phyloP scores from a whole-genome alignment of 2,113 vertebrate species.

The Coregonus clupeaformis region DNA sequence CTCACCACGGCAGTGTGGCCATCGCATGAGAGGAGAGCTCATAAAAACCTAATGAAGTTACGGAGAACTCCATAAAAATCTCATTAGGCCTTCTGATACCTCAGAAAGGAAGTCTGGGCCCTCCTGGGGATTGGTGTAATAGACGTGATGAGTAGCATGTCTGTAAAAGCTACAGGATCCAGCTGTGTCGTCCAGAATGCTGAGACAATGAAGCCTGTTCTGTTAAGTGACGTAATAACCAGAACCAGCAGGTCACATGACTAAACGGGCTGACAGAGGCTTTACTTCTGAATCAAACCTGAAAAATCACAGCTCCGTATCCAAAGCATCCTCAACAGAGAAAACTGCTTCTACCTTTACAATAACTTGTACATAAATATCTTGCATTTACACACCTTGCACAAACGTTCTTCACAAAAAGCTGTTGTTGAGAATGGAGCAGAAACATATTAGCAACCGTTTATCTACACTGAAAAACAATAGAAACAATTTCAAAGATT shows the following conservation, averaged over 20 bases:
- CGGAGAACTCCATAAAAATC: slow-evolving; percentile 71
- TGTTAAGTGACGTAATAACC: neutral
- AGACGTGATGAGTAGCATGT: slow-evolving; percentile 41
- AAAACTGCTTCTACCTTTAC: too few species aligned
- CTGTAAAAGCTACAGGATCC: slow-evolving; percentile 33
- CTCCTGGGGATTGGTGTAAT: slow-evolving; percentile 66
- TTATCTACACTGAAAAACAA: too few species aligned
- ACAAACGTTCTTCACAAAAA: too few species aligned
- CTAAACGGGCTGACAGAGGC: neutral
- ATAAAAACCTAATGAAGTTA: slow-evolving; percentile 78
- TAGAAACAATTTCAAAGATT: too few species aligned
- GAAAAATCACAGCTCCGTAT: neutral
- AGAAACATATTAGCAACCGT: too few species aligned
- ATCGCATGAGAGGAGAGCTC: slow-evolving; percentile 54
- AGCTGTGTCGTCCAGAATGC: slow-evolving; percentile 28
- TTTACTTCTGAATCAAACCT: neutral
- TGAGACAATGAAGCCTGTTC: slow-evolving; percentile 4
- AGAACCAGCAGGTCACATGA: neutral
- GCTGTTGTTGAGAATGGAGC: too few species aligned
- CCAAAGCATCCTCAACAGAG: too few species aligned
- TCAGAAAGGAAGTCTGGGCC: slow-evolving; percentile 65
- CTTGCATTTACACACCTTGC: too few species aligned
- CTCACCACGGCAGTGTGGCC: slow-evolving; percentile 40
- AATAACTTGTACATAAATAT: too few species aligned
- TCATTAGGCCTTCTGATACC: slow-evolving; percentile 67